Evolutionary conservation across 2,888 invertebrate genomes (phyloP).

Genomic region (Troides aeacus): DNA sequence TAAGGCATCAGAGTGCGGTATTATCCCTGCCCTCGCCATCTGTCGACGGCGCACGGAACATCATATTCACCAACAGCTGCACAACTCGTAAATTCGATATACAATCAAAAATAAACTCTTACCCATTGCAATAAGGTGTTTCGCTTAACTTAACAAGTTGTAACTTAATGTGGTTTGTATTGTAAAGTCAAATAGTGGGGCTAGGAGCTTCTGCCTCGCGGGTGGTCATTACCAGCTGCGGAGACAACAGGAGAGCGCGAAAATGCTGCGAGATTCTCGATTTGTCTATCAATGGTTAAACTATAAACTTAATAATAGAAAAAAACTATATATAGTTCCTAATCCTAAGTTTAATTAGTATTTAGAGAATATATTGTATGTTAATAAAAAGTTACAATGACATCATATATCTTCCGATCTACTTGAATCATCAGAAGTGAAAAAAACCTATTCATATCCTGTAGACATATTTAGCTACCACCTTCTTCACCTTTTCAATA

Average conservation of each 20-base stretch:
- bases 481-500: too few relatives aligned
- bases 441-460: too few relatives aligned
- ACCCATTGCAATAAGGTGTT: neutral
- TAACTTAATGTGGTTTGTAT: constrained; percentile 36
- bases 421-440: too few relatives aligned
- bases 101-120: constrained; percentile 40
- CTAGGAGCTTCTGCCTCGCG: constrained; percentile 54
- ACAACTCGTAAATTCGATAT: neutral
- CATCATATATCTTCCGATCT: too few relatives aligned
- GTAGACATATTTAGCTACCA: too few relatives aligned
- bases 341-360: too few relatives aligned
- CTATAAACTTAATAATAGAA: too few relatives aligned
- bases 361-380: too few relatives aligned
- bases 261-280: constrained; percentile 43
- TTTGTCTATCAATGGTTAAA: too few relatives aligned
- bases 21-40: constrained; percentile 66
- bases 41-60: constrained; percentile 48
- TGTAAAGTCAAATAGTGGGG: constrained; percentile 57
- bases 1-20: constrained; percentile 50
- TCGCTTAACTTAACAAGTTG: neutral
- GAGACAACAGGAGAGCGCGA: constrained; percentile 51
- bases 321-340: too few relatives aligned
- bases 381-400: too few relatives aligned
- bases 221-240: constrained; percentile 70
- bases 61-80: constrained; percentile 29